These are phyloP conservation scores for Halisarca cf. caerulea DNA, from an alignment of 37 sponge, comb jelly and placozoan species.

Conservation along the genomic window DNA sequence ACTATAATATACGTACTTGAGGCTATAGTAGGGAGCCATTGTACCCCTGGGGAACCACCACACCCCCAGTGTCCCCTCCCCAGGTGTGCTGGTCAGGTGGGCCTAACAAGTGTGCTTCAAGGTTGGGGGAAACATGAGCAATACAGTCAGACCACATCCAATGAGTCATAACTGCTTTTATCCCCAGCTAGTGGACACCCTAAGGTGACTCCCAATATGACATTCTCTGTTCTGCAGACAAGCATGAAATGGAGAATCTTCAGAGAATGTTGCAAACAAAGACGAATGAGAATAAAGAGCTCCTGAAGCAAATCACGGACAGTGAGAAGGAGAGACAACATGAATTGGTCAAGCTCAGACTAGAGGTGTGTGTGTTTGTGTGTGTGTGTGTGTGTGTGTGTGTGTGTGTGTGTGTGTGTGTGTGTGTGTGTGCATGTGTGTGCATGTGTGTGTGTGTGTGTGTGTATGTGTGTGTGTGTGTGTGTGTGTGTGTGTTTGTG, in stretches of 20 bases:
- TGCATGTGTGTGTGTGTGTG: neutral
- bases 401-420: neutral
- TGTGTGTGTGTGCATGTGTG: neutral
- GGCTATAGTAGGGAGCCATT: no score
- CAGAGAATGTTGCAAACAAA: slow-evolving; percentile 60
- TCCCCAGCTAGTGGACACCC: no score
- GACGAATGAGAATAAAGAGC: slow-evolving; percentile 47
- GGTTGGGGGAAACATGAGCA: no score
- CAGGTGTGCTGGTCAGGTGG: no score
- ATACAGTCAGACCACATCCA: no score
- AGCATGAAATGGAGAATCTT: slow-evolving; percentile 42
- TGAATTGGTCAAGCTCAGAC: slow-evolving; percentile 76
- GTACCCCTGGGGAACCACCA: no score
- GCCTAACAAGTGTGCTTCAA: no score
- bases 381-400: slow-evolving; percentile 22
- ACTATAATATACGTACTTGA: no score
- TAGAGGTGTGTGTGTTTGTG: slow-evolving; percentile 51
- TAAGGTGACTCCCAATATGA: no score
- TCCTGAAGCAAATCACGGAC: slow-evolving; percentile 62
- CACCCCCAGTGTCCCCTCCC: no score
- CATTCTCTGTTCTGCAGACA: slow-evolving; percentile 16
- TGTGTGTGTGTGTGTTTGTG: slow-evolving; percentile 15
- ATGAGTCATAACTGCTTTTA: no score
- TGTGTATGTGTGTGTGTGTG: slow-evolving; percentile 13
- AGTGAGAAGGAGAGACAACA: slow-evolving; percentile 69